Evolutionary conservation across 2,888 invertebrate genomes (phyloP).

Genomic region (Leptinotarsa rubiginosa): DNA sequence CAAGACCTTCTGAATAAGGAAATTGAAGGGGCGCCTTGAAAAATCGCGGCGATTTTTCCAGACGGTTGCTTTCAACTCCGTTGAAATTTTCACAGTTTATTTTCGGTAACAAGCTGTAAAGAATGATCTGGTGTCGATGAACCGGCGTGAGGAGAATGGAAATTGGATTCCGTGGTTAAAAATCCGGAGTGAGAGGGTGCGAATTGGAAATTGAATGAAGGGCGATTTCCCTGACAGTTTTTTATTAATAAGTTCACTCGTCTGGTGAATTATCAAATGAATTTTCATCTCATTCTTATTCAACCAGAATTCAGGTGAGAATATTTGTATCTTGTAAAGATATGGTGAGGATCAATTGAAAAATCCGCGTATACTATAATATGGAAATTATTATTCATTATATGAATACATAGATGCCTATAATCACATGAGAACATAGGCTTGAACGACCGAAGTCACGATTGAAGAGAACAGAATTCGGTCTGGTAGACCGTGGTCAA

Average conservation of each 20-base stretch:
- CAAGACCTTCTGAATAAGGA: conserved; percentile 40
- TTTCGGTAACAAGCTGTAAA: conserved; percentile 47
- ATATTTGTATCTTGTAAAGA: too few relatives aligned
- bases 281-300: not conserved
- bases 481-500: too few relatives aligned
- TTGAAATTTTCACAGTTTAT: conserved; percentile 45
- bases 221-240: not conserved
- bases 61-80: conserved; percentile 36
- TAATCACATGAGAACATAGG: too few relatives aligned
- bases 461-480: too few relatives aligned
- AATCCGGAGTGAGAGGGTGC: not conserved
- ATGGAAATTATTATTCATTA: too few relatives aligned
- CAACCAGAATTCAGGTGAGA: too few relatives aligned
- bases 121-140: conserved; percentile 42
- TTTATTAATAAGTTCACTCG: not conserved
- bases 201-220: conserved; percentile 12
- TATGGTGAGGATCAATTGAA: too few relatives aligned
- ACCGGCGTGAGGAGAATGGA: not conserved
- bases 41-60: conserved; percentile 45
- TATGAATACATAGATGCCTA: too few relatives aligned
- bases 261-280: not conserved
- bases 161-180: conserved; percentile 8
- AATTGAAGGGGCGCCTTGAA: conserved; percentile 40
- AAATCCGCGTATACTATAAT: too few relatives aligned
- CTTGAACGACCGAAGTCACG: too few relatives aligned